Evolutionary conservation across 1,140 invertebrate genomes (phyloP), one percentile per base, ranked within the genome.

Genomic region (Papilio xuthus): DNA sequence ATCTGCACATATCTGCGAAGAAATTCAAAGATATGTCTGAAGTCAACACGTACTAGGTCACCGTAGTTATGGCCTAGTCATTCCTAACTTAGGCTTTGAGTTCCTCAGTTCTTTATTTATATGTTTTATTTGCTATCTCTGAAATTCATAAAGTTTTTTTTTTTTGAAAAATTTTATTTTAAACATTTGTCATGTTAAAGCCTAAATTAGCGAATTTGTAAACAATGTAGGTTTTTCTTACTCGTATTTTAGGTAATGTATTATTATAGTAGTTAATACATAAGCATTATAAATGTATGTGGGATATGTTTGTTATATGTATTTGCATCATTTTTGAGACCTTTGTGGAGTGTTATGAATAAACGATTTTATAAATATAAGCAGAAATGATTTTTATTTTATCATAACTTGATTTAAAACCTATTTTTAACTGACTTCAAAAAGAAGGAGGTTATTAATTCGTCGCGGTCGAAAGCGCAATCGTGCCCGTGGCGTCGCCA

Each of bases 311-410:
- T 91, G 88, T 87, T 88, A 90, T 81, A 80, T 72, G 80, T 80
- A 85, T 91, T 89, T 91, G 82, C 87, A 89, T 85, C 79, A 82
- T 88, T 90, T 90, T 90, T 86, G 85, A 88, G 81, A 88, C 87
- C 83, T 88, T 88, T 90, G 89, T 89, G 87, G 82, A 85, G 83
- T 88, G 85, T 92, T 89, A 87, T 83, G 82, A 91, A 90, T 90
- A 92, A 91, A 92, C 89, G 85, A 85, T 79, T 88, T 91, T 91
- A 86, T 88, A 87, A 86, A 86, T 86, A 90, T 85, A 79, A 88
- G 72, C 23, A 44, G 28, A 70, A 26, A 70, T 56, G 13, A 77
- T 44, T 82, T 81, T 81, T 82, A 82, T n/a, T 77, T 76, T 26
- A n/a, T 6, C 15, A 44, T 44, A 44, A 44, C n/a, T 44, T 18